Conservation (phyloP, 2,888 invertebrate genomes). For the Hemithea aestivaria region DNA sequence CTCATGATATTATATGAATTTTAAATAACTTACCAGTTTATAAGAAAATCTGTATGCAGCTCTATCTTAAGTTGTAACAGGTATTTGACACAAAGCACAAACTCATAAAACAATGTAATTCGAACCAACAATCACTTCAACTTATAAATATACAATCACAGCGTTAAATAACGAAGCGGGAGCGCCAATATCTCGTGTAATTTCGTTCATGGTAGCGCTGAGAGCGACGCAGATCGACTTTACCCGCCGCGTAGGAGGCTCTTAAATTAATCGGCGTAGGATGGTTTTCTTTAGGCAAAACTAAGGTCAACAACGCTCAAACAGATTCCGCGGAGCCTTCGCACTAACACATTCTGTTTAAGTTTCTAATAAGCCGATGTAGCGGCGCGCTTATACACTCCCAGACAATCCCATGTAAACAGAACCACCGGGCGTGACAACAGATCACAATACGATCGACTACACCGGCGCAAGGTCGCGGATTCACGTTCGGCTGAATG, state of each 20-base stretch:
- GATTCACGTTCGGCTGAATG: conserved; percentile 42
- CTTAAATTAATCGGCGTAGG: conserved; percentile 68
- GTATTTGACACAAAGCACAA: conserved; percentile 10
- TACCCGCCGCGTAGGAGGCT: conserved; percentile 63
- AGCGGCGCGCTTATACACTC: conserved; percentile 27
- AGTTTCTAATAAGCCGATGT: conserved; percentile 42
- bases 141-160: conserved; percentile 28
- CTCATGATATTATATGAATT: not conserved
- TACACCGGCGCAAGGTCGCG: conserved; percentile 49
- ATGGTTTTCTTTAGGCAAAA: conserved; percentile 52
- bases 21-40: conserved; percentile 14
- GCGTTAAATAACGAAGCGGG: conserved; percentile 25
- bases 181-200: conserved; percentile 39
- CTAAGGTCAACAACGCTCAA: conserved; percentile 61
- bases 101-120: conserved; percentile 13
- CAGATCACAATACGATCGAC: conserved; percentile 44
- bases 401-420: conserved; percentile 57
- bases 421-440: conserved; percentile 62
- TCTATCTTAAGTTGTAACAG: too few species aligned
- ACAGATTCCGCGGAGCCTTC: conserved; percentile 43
- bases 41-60: conserved; percentile 1
- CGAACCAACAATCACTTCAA: conserved; percentile 26
- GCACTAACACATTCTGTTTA: conserved; percentile 43
- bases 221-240: conserved; percentile 43
- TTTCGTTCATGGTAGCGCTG: conserved; percentile 47